Percentiles rank a stretch among this genome's conserved stretches.
Evolutionary conservation across 2,888 invertebrate genomes (phyloP).

Genomic region (Calephelis perditalis): DNA sequence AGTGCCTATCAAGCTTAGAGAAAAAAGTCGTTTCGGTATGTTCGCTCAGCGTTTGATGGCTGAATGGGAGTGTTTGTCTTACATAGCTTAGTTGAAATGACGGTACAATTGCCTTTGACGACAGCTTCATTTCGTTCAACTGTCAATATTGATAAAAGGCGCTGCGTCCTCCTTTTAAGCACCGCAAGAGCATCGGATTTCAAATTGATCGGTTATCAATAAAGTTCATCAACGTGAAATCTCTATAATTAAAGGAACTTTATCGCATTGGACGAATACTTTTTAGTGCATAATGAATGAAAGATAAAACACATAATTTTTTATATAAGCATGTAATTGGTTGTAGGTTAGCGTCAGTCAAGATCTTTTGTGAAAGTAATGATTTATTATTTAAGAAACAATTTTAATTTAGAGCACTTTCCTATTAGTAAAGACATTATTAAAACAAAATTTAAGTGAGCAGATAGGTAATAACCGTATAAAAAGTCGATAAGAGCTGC

Average conservation of each 20-base stretch:
- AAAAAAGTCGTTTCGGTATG: slow-evolving; percentile 29
- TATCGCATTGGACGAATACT: too few relatives aligned
- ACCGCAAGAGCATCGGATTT: slow-evolving; percentile 41
- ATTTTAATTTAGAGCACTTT: too few relatives aligned
- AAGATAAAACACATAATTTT: too few relatives aligned
- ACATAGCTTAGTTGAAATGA: slow-evolving; percentile 64
- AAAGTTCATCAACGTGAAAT: slow-evolving; percentile 55
- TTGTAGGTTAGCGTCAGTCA: too few relatives aligned
- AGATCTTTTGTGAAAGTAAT: too few relatives aligned
- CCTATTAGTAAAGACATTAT: background rate
- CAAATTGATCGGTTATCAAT: slow-evolving; percentile 41
- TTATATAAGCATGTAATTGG: too few relatives aligned
- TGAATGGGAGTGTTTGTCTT: slow-evolving; percentile 71
- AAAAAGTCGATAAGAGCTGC: too few relatives aligned
- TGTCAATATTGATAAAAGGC: slow-evolving; percentile 67
- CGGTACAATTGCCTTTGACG: slow-evolving; percentile 72
- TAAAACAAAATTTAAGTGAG: slow-evolving; percentile 2
- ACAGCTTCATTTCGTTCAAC: slow-evolving; percentile 75
- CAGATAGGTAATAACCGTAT: background rate
- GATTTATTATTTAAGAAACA: too few relatives aligned
- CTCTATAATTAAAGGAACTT: too few relatives aligned
- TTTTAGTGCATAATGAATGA: too few relatives aligned
- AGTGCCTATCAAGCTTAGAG: slow-evolving; percentile 22
- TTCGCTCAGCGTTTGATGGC: slow-evolving; percentile 57
- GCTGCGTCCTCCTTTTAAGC: slow-evolving; percentile 49